Conservation (phyloP, 1,140 invertebrate species). For the Adelges cooleyi region DNA sequence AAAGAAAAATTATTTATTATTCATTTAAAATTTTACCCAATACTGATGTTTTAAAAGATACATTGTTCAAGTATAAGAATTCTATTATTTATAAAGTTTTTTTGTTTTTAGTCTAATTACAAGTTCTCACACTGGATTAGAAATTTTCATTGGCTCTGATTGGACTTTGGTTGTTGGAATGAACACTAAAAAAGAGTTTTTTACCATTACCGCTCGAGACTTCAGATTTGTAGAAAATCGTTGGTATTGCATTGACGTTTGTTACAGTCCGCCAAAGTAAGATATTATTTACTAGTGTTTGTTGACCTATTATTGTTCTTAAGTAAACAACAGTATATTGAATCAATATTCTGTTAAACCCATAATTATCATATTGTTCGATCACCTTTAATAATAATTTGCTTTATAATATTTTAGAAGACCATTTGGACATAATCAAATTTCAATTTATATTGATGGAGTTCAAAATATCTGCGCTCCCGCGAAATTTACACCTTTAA, state of each 20-base stretch:
- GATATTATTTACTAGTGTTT: background rate
- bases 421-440: slow-evolving; percentile 50
- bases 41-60: background rate
- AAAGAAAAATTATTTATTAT: too few relatives aligned
- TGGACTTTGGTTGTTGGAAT: slow-evolving; percentile 46
- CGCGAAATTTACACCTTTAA: slow-evolving; percentile 47
- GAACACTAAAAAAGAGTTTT: slow-evolving; percentile 47
- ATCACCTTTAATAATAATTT: too few relatives aligned
- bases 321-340: too few relatives aligned
- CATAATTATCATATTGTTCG: background rate
- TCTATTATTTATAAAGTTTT: too few relatives aligned
- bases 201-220: slow-evolving; percentile 43
- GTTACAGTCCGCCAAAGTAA: slow-evolving; percentile 43
- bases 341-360: too few relatives aligned
- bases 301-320: too few relatives aligned
- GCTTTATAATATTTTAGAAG: slow-evolving; percentile 37
- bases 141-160: slow-evolving; percentile 47
- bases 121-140: slow-evolving; percentile 45
- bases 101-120: slow-evolving; percentile 43
- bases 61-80: background rate
- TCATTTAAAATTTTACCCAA: background rate
- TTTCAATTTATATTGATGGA: slow-evolving; percentile 51
- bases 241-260: slow-evolving; percentile 51
- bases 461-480: slow-evolving; percentile 43
- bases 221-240: slow-evolving; percentile 43